These are phyloP conservation scores for Paraplagusia blochii DNA, from an alignment of 2,113 vertebrate genomes.

Conservation along the genomic window DNA sequence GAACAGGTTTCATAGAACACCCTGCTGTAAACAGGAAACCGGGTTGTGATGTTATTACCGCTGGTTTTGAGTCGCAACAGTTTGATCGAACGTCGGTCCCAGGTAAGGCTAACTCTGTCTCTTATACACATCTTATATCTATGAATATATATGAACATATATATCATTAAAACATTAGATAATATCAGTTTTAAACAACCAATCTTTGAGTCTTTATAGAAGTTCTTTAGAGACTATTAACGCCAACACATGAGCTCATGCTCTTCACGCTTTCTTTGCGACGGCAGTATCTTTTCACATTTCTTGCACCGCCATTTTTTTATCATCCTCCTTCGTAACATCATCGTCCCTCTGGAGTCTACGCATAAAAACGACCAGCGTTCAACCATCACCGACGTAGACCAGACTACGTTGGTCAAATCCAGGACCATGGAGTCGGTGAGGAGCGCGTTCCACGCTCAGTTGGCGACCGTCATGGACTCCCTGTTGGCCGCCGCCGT, in stretches of 20 bases:
- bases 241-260: background rate
- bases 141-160: too few relatives aligned
- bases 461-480: conserved; percentile 72
- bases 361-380: background rate
- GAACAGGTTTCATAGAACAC: background rate
- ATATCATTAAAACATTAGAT: too few relatives aligned
- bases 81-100: conserved; percentile 38
- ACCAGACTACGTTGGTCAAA: background rate
- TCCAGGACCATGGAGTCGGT: conserved; percentile 53
- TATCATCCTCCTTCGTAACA: rapidly evolving
- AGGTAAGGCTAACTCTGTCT: conserved; percentile 18
- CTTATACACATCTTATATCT: too few relatives aligned
- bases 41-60: background rate
- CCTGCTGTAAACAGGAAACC: background rate
- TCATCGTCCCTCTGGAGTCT: conserved; percentile 6
- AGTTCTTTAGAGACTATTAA: conserved; percentile 3
- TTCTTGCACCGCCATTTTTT: background rate
- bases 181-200: too few relatives aligned
- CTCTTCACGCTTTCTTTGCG: background rate
- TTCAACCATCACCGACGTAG: background rate
- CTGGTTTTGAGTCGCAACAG: background rate
- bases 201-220: too few relatives aligned
- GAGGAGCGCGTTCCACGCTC: conserved; percentile 62
- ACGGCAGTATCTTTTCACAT: conserved; percentile 3
- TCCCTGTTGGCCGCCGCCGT: conserved; percentile 67